Conservation (phyloP, 2,113 vertebrate genomes). For the Campylomormyrus tamandua region DNA sequence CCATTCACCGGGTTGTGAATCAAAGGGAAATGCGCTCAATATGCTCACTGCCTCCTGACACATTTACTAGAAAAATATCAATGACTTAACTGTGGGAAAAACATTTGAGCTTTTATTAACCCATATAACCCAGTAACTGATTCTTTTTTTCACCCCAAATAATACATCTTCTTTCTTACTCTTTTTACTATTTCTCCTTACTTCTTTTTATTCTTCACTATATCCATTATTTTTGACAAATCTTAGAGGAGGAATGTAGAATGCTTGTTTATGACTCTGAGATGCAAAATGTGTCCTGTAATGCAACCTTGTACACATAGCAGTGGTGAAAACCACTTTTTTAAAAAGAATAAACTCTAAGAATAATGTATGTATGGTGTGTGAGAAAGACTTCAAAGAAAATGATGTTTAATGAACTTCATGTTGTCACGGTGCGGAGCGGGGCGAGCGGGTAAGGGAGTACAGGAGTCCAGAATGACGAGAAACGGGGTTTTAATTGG, state of each 20-base stretch:
- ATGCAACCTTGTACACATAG: not conserved
- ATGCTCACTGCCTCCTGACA: not conserved
- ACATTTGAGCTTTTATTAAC: not conserved
- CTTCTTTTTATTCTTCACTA: not conserved
- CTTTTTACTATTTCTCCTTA: not conserved
- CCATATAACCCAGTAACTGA: not conserved
- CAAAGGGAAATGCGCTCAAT: not conserved
- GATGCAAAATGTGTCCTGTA: not conserved
- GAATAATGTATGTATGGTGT: not conserved
- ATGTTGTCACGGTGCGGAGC: not conserved
- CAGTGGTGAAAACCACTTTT: not conserved
- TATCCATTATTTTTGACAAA: not conserved
- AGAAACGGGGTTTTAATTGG: too few species aligned
- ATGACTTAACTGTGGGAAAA: not conserved
- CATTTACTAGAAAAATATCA: not conserved
- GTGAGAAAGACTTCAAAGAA: not conserved
- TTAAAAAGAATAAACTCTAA: not conserved
- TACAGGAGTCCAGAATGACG: too few species aligned
- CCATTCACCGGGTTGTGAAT: not conserved
- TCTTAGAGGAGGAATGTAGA: not conserved
- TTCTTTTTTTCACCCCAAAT: not conserved
- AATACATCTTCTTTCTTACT: not conserved
- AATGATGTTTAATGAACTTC: not conserved
- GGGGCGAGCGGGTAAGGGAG: too few species aligned
- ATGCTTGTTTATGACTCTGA: not conserved